Evolutionary conservation across 1,140 invertebrate species (phyloP).

Genomic region (Sweltsa coloradensis): DNA sequence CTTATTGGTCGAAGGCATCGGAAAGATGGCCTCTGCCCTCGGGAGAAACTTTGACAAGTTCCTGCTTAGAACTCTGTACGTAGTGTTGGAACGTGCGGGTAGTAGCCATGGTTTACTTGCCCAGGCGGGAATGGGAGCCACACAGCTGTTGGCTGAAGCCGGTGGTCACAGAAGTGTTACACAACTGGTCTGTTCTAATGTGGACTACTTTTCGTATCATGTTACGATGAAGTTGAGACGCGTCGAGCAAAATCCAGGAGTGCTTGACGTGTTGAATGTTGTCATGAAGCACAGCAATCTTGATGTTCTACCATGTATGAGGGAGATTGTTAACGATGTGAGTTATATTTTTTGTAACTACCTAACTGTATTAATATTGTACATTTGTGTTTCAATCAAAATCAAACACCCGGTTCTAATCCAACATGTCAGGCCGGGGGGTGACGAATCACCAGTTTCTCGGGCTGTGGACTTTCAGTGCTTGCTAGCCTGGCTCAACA

Average conservation of each 20-base stretch:
- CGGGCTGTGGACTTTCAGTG: too few relatives aligned
- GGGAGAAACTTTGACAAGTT: conserved; percentile 26
- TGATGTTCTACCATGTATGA: conserved; percentile 42
- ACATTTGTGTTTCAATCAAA: too few relatives aligned
- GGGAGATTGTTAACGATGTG: conserved; percentile 48
- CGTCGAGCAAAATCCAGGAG: conserved; percentile 34
- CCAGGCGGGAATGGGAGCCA: conserved; percentile 36
- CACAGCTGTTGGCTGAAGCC: conserved; percentile 36
- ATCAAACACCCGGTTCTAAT: too few relatives aligned
- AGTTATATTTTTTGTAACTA: conserved; percentile 15
- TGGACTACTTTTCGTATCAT: conserved; percentile 53
- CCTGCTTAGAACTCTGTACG: conserved; percentile 47
- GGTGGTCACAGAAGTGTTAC: conserved; percentile 32
- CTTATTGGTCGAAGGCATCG: conserved; percentile 47
- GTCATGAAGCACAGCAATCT: conserved; percentile 48
- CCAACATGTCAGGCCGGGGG: too few relatives aligned
- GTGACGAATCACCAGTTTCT: too few relatives aligned
- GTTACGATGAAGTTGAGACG: conserved; percentile 42
- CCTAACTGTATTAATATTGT: too few relatives aligned
- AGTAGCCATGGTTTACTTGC: conserved; percentile 38
- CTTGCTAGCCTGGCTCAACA: too few relatives aligned
- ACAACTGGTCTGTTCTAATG: conserved; percentile 41
- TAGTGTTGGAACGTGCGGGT: conserved; percentile 53
- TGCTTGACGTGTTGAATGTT: conserved; percentile 43
- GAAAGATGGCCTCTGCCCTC: conserved; percentile 37